Evolutionary conservation across 2,797 vertebrate species (phyloP).

Genomic region (Dromococcyx pavoninus): DNA sequence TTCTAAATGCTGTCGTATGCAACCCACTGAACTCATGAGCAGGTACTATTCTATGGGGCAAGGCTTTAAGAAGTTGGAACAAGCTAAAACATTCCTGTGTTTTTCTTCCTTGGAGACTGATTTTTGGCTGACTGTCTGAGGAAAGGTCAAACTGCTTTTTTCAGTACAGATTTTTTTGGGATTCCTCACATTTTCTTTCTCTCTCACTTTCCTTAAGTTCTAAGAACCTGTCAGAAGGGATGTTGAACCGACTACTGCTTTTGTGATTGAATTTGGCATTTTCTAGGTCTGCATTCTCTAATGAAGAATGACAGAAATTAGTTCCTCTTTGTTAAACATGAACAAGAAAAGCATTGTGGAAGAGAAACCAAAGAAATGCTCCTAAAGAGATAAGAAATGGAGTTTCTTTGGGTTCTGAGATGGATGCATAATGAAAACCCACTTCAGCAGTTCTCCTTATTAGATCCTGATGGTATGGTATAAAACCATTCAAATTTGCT

Average conservation of each 20-base stretch:
- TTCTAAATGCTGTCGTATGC: neutral
- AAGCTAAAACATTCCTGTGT: neutral
- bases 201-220: neutral
- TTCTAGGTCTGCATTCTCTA: neutral
- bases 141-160: neutral
- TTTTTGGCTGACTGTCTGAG: neutral
- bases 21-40: neutral
- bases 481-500: neutral
- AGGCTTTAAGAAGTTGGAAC: neutral
- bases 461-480: neutral
- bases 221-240: neutral
- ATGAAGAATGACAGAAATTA: slow-evolving; percentile 31
- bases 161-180: neutral
- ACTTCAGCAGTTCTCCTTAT: neutral
- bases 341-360: neutral
- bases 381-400: neutral
- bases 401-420: neutral
- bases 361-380: neutral
- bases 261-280: slow-evolving; percentile 1
- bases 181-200: neutral
- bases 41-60: neutral
- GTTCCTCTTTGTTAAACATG: slow-evolving; percentile 21
- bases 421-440: neutral
- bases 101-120: neutral
- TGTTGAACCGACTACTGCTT: neutral